Conservation (phyloP, 2,113 vertebrate species). For the Conger conger region DNA sequence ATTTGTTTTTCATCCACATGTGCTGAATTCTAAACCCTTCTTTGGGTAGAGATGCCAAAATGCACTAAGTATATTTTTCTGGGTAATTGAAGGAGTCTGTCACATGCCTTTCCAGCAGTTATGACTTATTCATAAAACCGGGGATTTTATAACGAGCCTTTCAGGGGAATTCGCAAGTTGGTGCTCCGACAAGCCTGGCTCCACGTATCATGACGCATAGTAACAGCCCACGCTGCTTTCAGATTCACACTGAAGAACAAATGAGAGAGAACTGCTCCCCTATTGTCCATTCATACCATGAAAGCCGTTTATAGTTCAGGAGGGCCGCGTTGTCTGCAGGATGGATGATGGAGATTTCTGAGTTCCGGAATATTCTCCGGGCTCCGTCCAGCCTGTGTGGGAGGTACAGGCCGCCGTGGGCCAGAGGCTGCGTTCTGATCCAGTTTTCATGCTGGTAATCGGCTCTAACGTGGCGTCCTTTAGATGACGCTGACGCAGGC, state of each 20-base stretch:
- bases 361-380: too few species aligned
- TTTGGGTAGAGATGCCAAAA: background rate
- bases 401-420: background rate
- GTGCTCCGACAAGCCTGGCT: background rate
- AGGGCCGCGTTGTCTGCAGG: too few species aligned
- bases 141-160: background rate
- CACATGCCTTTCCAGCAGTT: background rate
- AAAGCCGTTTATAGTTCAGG: too few species aligned
- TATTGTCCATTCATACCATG: background rate
- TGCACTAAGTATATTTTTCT: background rate
- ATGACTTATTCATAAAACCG: background rate
- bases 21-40: too few species aligned
- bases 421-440: background rate
- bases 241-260: background rate
- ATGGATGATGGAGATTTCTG: too few species aligned
- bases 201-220: background rate
- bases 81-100: background rate
- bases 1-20: too few species aligned
- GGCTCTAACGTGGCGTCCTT: background rate
- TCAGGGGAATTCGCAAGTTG: background rate
- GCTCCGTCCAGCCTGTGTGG: background rate
- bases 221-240: background rate
- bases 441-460: background rate
- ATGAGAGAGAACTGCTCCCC: background rate
- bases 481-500: slow-evolving; percentile 7